phyloP scores from a whole-genome alignment of 2,113 vertebrate genomes.

The Alethe castanea region DNA sequence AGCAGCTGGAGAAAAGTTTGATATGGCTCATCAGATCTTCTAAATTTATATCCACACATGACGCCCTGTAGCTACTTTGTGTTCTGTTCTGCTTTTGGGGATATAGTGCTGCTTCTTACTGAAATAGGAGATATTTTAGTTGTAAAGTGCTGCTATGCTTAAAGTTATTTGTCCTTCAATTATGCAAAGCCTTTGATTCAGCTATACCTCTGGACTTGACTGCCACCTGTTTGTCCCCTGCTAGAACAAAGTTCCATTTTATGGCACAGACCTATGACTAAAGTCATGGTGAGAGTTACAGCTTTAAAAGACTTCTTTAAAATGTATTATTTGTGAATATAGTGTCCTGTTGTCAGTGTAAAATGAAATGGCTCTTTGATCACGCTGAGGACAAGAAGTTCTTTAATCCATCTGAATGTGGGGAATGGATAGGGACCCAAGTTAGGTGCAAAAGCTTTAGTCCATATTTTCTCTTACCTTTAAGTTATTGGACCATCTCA shows the following conservation, averaged over 20 bases:
- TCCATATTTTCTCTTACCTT: background rate
- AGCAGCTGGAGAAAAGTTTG: slow-evolving; percentile 62
- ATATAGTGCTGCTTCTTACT: background rate
- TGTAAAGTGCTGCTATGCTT: background rate
- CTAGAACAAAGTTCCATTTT: background rate
- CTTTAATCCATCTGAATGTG: background rate
- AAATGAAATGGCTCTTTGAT: background rate
- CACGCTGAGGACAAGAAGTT: background rate
- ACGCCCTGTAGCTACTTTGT: background rate
- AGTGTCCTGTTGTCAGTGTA: background rate
- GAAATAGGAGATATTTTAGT: background rate
- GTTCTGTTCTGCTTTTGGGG: background rate
- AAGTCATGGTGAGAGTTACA: background rate
- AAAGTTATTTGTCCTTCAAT: background rate
- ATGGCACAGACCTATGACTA: background rate
- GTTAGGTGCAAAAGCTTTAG: background rate
- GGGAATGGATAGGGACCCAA: background rate
- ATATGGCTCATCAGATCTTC: slow-evolving; percentile 11
- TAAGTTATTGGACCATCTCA: background rate
- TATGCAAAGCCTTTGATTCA: background rate
- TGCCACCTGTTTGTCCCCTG: background rate
- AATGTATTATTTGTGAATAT: background rate
- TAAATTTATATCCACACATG: background rate
- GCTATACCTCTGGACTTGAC: background rate
- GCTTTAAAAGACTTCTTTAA: background rate